These are phyloP conservation scores for Pristis pectinata DNA, from an alignment of 2,797 vertebrate species.

Conservation along the genomic window DNA sequence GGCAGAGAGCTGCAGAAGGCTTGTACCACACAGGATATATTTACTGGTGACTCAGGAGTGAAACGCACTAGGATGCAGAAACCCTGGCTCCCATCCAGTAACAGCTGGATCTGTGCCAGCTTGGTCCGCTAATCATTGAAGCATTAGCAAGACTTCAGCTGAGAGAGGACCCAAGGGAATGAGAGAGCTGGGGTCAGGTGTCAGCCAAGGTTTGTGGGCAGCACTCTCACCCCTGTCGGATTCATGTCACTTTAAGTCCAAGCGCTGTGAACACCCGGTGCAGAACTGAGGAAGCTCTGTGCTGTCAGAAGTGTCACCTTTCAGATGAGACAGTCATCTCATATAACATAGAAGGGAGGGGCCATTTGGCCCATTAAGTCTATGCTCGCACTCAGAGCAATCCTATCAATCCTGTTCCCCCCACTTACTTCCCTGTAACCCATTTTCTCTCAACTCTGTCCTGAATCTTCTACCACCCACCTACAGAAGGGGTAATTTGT, in stretches of 20 bases:
- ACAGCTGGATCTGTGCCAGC: background rate
- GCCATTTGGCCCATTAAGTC: background rate
- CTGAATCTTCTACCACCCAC: no score
- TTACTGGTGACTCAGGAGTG: conserved; percentile 33
- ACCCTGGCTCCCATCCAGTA: background rate
- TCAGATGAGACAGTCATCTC: background rate
- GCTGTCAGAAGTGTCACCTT: background rate
- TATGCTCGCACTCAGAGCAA: no score
- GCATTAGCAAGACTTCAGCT: conserved; percentile 1
- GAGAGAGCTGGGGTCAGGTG: background rate
- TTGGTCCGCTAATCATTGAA: background rate
- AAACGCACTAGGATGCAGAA: background rate
- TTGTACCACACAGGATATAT: conserved; percentile 14
- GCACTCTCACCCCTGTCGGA: no score
- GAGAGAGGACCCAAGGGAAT: background rate
- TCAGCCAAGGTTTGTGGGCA: no score
- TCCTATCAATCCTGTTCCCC: no score
- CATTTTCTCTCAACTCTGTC: no score
- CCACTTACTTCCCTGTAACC: no score
- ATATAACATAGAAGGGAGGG: no score
- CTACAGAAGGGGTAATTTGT: no score
- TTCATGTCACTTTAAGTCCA: background rate
- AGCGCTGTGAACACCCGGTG: background rate
- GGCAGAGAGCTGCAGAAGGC: background rate
- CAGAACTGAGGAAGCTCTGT: background rate